Evolutionary conservation across 2,888 invertebrate species (phyloP), one percentile per base, ranked within the genome.

Genomic region (Pachycephus smyrnensis): DNA sequence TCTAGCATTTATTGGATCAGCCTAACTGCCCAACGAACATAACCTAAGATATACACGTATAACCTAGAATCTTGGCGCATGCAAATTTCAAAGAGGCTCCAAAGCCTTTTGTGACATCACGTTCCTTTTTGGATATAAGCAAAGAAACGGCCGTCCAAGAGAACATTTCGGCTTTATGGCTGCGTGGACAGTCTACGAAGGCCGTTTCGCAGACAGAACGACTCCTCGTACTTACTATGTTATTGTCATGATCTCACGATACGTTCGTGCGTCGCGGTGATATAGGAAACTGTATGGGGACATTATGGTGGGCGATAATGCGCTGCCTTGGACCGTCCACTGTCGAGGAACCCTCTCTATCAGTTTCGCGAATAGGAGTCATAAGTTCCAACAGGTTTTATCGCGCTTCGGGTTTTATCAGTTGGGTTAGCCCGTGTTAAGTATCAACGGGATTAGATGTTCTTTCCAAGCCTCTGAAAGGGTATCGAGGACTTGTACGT

Each of bases 341-440:
- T 30, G 33, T 33, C 31, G 71, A 9, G 23, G 55, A 55, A 55
- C 23, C 40, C 55, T 68, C 68, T 76, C 76, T 78, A 76, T 76
- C 75, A 77, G 76, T 71, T 78, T 78, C 68, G 55, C 76, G 73
- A 73, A 78, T 78, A 71, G 73, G 68, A 73, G 76, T 78, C 55
- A 78, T 76, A 76, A 78, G 78, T 78, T 73, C 68, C 78, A 73
- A 78, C 76, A 78, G 78, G 76, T 82, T 82, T 82, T 83, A 83
- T 83, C 80, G 79, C 78, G 75, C 73, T 36, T 37, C 15, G 36
- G 75, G 40, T 77, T 81, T 81, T 81, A 81, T 40, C 75, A 75
- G 80, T 40, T 73, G 75, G 68, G 23, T 15, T 69, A 68, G 37
- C 23, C 23, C 76, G 78, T 79, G 82, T 78, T 79, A 75, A 80